These are phyloP conservation scores for Spermophilus dauricus DNA, from an alignment of 2,113 vertebrate genomes.

Conservation along the genomic window DNA sequence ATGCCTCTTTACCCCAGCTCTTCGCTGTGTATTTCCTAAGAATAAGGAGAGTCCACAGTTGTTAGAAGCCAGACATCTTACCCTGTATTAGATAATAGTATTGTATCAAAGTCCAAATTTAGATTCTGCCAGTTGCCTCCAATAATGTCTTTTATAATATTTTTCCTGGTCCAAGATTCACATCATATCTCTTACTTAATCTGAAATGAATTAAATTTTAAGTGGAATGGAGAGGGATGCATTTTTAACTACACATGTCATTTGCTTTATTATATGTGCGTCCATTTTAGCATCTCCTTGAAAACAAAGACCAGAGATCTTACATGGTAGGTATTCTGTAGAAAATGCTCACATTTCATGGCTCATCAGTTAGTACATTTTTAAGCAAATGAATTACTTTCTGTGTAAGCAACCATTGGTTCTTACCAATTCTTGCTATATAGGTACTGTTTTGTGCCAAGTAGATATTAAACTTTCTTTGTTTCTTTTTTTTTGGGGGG, in stretches of 20 bases:
- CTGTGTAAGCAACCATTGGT: background rate
- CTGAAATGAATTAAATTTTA: background rate
- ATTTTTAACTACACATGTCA: background rate
- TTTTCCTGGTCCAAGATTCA: background rate
- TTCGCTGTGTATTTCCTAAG: background rate
- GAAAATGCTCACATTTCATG: background rate
- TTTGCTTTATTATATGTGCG: background rate
- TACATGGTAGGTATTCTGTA: background rate
- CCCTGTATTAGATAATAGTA: background rate
- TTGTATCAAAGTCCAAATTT: conserved; percentile 54
- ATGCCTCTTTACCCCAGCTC: background rate
- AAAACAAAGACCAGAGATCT: background rate
- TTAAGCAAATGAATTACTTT: conserved; percentile 43
- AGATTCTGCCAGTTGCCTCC: conserved; percentile 1
- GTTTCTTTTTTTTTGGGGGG: too few relatives aligned
- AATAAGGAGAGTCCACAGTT: background rate
- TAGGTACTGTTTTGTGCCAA: background rate
- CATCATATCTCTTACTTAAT: background rate
- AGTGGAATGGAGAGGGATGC: background rate
- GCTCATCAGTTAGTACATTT: background rate
- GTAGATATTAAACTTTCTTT: background rate
- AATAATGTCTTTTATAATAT: background rate
- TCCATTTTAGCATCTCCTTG: conserved; percentile 1
- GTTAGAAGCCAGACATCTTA: conserved; percentile 39
- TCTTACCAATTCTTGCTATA: background rate